A percentile compares a stretch with the other conserved stretches of the same genome.
Conservation (phyloP, 2,888 invertebrate species). For the Scaptomyza flava region DNA sequence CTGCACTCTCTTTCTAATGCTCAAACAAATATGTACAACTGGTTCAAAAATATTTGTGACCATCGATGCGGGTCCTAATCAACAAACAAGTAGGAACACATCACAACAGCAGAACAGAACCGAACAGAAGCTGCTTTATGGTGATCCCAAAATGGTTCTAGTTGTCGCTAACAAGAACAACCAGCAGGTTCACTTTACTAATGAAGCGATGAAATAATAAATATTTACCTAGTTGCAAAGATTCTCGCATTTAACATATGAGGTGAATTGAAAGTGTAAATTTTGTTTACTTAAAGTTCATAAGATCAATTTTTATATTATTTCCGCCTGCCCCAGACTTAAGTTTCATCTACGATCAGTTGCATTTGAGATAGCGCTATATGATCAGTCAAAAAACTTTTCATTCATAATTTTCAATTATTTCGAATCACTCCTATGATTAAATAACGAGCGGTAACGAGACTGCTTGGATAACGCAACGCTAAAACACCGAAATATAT, state of each 20-base stretch:
- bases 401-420: no score
- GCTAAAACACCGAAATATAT: no score
- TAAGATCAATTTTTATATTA: not conserved
- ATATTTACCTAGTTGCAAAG: not conserved
- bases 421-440: no score
- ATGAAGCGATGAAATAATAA: not conserved
- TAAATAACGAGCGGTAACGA: no score
- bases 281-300: not conserved
- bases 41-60: conserved; percentile 25
- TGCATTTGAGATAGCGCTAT: no score
- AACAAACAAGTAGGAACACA: conserved; percentile 12
- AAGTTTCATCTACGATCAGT: no score
- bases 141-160: conserved; percentile 5
- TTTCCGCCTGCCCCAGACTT: no score
- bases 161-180: not conserved
- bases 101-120: no score
- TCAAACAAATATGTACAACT: conserved; percentile 33
- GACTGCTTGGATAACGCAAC: no score
- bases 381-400: no score
- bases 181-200: not conserved
- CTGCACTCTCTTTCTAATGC: conserved; percentile 37
- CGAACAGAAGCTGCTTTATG: conserved; percentile 27
- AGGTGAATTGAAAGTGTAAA: not conserved
- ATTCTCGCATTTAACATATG: not conserved
- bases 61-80: conserved; percentile 41